phyloP scores from a whole-genome alignment of 1,140 invertebrate genomes.

The Mercenaria mercenaria region DNA sequence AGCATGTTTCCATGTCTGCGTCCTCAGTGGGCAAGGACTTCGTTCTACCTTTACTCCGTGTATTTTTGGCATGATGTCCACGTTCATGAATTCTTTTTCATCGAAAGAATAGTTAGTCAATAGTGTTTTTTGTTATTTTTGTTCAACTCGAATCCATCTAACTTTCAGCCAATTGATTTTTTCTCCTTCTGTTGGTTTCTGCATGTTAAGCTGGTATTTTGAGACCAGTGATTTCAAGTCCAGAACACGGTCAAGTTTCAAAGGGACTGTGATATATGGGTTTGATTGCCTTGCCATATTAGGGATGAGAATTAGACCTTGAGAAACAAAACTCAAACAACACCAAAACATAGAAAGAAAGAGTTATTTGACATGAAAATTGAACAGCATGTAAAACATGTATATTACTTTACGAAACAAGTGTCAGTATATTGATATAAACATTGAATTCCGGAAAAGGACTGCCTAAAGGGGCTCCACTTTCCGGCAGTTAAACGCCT shows the following conservation, averaged over 20 bases:
- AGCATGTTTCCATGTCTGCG: not conserved
- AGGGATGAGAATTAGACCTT: no score
- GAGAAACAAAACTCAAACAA: no score
- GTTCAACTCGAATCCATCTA: constrained; percentile 26
- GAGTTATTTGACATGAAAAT: no score
- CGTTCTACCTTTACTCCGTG: not conserved
- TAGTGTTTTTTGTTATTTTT: not conserved
- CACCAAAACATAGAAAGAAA: no score
- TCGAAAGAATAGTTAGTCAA: constrained; percentile 29
- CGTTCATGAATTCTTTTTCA: not conserved
- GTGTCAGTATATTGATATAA: no score
- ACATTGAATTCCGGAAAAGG: no score
- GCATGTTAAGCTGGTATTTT: not conserved
- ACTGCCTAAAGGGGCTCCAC: no score
- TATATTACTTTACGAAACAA: no score
- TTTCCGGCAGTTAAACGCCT: no score
- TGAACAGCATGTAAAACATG: no score
- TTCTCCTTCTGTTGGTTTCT: not conserved
- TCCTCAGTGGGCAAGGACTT: not conserved
- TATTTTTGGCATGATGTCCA: no score
- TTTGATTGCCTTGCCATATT: constrained; percentile 13
- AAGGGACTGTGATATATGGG: not conserved
- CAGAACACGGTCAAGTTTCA: not conserved
- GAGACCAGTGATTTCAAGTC: constrained; percentile 3
- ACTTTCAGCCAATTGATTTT: constrained; percentile 31